phyloP scores from a whole-genome alignment of 1,140 invertebrate species.

The Aphelinus atriplicis region DNA sequence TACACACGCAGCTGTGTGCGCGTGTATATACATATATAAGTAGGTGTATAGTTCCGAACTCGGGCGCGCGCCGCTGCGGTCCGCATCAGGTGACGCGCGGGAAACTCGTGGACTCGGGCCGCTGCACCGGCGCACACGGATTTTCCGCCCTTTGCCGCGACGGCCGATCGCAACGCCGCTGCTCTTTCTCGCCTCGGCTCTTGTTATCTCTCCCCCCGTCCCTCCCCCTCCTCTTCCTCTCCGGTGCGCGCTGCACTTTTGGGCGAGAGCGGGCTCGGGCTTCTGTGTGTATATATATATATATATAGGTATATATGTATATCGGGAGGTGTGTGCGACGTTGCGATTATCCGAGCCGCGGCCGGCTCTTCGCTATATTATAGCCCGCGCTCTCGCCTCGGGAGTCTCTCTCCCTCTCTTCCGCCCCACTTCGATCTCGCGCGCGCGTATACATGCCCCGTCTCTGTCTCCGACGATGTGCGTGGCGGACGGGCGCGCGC shows the following conservation, averaged over 20 bases:
- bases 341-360: too few relatives aligned
- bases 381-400: not conserved
- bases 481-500: too few relatives aligned
- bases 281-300: not conserved
- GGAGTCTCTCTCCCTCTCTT: conserved; percentile 14
- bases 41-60: too few relatives aligned
- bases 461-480: too few relatives aligned
- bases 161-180: not conserved
- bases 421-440: conserved; percentile 8
- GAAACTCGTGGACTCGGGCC: too few relatives aligned
- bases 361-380: conserved; percentile 8
- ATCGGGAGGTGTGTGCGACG: not conserved
- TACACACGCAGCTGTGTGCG: too few relatives aligned
- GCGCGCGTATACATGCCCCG: not conserved
- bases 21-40: too few relatives aligned
- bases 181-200: not conserved
- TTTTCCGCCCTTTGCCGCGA: too few relatives aligned
- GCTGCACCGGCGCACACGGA: too few relatives aligned
- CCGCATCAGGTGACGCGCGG: too few relatives aligned
- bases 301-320: not conserved
- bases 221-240: not conserved
- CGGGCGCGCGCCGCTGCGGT: too few relatives aligned
- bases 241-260: not conserved
- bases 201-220: not conserved
- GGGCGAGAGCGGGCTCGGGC: not conserved